Evolutionary conservation across 2,113 vertebrate genomes (phyloP).

Genomic region (Morone chrysops): DNA sequence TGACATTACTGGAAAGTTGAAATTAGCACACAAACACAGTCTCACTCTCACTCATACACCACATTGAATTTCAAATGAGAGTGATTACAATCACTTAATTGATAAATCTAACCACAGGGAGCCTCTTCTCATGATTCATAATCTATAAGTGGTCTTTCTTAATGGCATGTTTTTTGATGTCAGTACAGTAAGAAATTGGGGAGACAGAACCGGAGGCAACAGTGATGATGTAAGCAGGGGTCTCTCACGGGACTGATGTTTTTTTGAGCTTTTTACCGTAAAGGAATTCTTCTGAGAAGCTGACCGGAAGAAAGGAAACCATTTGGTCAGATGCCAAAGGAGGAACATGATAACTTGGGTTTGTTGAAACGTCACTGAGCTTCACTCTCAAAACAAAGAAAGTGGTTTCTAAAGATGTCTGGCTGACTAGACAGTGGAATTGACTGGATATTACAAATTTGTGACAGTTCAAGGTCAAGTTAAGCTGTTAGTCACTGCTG

Average conservation of each 20-base stretch:
- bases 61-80: slow-evolving; percentile 78
- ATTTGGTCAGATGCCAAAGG: slow-evolving; percentile 66
- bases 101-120: slow-evolving; percentile 76
- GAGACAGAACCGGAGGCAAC: slow-evolving; percentile 52
- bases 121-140: slow-evolving; percentile 77
- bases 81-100: slow-evolving; percentile 83
- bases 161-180: slow-evolving; percentile 66
- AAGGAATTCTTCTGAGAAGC: slow-evolving; percentile 67
- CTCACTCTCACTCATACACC: slow-evolving; percentile 83
- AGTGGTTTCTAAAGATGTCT: slow-evolving; percentile 56
- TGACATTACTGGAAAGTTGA: slow-evolving; percentile 81
- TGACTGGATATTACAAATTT: slow-evolving; percentile 64
- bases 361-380: slow-evolving; percentile 69
- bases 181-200: slow-evolving; percentile 49
- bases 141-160: slow-evolving; percentile 66
- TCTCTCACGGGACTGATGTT: slow-evolving; percentile 72
- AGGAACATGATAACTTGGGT: slow-evolving; percentile 63
- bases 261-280: slow-evolving; percentile 79
- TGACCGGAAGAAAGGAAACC: slow-evolving; percentile 82
- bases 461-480: slow-evolving; percentile 41
- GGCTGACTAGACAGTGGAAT: slow-evolving; percentile 56
- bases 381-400: slow-evolving; percentile 67
- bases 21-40: slow-evolving; percentile 77
- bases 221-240: slow-evolving; percentile 77
- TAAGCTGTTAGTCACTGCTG: slow-evolving; percentile 57